These are phyloP conservation scores for Acrossocheilus fasciatus DNA, from an alignment of 2,797 vertebrate genomes.

Conservation along the genomic window DNA sequence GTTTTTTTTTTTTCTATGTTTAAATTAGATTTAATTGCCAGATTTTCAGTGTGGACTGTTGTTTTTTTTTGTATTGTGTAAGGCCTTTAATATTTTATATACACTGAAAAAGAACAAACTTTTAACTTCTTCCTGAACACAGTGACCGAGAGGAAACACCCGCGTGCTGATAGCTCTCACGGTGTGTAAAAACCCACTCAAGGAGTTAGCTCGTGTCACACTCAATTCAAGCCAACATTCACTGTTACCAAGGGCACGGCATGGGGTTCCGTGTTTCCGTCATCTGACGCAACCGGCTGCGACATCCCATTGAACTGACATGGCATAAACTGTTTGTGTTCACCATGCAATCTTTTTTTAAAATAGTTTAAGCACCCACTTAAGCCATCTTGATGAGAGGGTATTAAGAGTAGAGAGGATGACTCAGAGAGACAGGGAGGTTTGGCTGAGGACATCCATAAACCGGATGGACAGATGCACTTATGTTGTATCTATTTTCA, in stretches of 20 bases:
- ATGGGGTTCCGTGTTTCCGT: conserved; percentile 41
- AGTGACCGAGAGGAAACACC: background rate
- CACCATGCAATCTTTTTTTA: conserved; percentile 32
- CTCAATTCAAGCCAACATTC: conserved; percentile 46
- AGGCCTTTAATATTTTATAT: background rate
- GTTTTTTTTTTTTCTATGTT: background rate
- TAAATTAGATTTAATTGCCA: background rate
- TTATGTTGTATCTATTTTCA: conserved; percentile 30
- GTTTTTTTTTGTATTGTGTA: background rate
- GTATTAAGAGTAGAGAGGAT: conserved; percentile 30
- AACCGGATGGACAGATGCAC: conserved; percentile 24
- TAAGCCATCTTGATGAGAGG: conserved; percentile 35
- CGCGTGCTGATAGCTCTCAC: background rate
- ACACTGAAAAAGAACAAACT: conserved; percentile 2
- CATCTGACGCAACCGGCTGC: conserved; percentile 43
- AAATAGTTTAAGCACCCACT: conserved; percentile 36
- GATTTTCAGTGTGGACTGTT: background rate
- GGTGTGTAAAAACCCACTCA: conserved; percentile 46
- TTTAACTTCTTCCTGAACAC: background rate
- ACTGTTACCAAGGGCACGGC: conserved; percentile 43
- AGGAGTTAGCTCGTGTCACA: conserved; percentile 44
- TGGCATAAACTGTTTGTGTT: conserved; percentile 36
- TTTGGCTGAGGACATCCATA: conserved; percentile 29
- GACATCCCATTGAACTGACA: conserved; percentile 52
- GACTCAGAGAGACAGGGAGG: conserved; percentile 32